These are phyloP conservation scores for Pogonomyrmex barbatus DNA, from an alignment of 1,140 invertebrate species.

Conservation along the genomic window DNA sequence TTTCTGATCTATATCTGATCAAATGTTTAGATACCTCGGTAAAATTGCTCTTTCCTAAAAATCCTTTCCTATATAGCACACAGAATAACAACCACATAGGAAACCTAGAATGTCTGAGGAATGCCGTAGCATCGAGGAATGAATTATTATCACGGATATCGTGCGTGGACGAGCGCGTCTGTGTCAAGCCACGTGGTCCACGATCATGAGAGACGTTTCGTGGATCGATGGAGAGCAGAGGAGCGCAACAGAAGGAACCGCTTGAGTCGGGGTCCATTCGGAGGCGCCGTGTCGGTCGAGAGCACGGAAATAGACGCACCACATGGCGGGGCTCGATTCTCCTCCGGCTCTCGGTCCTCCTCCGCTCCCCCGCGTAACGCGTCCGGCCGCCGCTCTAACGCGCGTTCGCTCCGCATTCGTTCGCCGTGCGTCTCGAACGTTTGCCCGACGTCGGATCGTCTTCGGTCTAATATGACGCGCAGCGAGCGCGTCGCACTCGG, in stretches of 20 bases:
- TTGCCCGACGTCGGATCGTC: conserved; percentile 4
- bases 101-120: not conserved
- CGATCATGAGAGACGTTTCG: conserved; percentile 32
- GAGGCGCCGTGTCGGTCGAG: conserved; percentile 71
- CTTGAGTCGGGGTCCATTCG: conserved; percentile 47
- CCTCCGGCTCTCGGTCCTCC: conserved; percentile 69
- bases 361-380: conserved; percentile 51
- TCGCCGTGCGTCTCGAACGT: conserved; percentile 19
- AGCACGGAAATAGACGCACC: conserved; percentile 84
- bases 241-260: conserved; percentile 35
- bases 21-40: too few relatives aligned
- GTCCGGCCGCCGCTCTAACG: conserved; percentile 10
- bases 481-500: not conserved
- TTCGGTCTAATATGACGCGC: conserved; percentile 32
- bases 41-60: too few relatives aligned
- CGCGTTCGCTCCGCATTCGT: conserved; percentile 23
- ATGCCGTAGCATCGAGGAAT: too few relatives aligned
- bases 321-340: conserved; percentile 83
- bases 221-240: conserved; percentile 14
- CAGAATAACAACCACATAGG: not conserved
- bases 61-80: too few relatives aligned
- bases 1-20: too few relatives aligned
- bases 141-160: not conserved
- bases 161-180: conserved; percentile 27
- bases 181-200: conserved; percentile 24